Conservation (phyloP, 2,113 vertebrate species). For the Phrynosoma platyrhinos region DNA sequence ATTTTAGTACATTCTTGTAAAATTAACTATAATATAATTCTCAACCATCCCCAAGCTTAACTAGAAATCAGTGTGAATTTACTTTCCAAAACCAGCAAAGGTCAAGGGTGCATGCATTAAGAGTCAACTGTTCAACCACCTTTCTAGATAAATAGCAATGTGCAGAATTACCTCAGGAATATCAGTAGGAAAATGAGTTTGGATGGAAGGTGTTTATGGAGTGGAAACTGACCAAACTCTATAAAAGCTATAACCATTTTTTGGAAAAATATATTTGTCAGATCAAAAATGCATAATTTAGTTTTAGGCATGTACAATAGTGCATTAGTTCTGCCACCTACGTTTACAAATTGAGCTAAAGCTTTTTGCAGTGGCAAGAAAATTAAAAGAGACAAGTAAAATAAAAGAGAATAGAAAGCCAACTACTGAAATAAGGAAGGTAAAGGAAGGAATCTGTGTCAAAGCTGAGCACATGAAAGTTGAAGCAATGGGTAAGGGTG, state of each 20-base stretch:
- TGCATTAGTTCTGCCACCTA: not conserved
- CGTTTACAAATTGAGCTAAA: not conserved
- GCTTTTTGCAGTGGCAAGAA: not conserved
- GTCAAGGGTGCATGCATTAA: too few species aligned
- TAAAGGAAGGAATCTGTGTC: not conserved
- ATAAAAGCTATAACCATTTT: not conserved
- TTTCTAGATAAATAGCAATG: too few species aligned
- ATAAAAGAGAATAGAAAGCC: conserved; percentile 10
- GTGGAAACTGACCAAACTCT: not conserved
- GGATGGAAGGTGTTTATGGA: not conserved
- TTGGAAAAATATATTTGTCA: not conserved
- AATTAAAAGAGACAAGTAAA: not conserved
- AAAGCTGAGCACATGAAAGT: not conserved
- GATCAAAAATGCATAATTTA: not conserved
- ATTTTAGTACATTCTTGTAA: too few species aligned
- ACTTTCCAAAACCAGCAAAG: too few species aligned
- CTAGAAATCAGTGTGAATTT: too few species aligned
- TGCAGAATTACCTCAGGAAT: not conserved
- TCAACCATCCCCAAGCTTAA: too few species aligned
- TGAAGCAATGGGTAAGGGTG: not conserved
- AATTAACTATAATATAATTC: too few species aligned
- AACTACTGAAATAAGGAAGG: conserved; percentile 7
- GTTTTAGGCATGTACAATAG: not conserved
- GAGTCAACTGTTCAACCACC: too few species aligned
- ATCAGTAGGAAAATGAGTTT: not conserved